Base-by-base conservation (phyloP, 2,113 vertebrate species). In the Pseudorasbora parva region DNA sequence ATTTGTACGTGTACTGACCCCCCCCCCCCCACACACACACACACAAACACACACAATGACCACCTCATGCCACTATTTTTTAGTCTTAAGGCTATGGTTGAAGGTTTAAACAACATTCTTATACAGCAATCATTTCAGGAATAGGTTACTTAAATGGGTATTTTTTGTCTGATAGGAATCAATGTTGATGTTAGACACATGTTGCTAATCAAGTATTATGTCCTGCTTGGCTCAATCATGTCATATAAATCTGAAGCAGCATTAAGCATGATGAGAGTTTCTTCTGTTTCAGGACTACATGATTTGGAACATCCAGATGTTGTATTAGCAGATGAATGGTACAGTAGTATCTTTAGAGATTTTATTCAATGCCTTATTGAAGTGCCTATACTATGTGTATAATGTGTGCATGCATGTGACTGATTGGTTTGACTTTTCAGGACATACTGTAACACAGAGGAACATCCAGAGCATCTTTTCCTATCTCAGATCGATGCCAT, bases 251-350 rank as follows among this genome's bases (percentile, higher is more conserved):
- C 5, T 66, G 17, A 68, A 68, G 33, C 25, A 64, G 60, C 30
- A 37, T 21, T 68, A 37, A 41, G 30, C 64, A 37, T 68, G 30
- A 37, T 19, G 19, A 17, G 33, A 57, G 43, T 66, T 17, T 78
- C 49, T 81, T 86, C 47, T 89, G 47, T 94, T 85, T 64, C 86
- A 99, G 98, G 98, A 68, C 95, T 99, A 49, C 97, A 99, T 92
- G 98, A 99, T 93, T 94, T 99, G 95, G 98, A 98, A 86, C 98
- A 99, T 90, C 98, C 97, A n/a, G 97, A 99, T 89, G 97, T 99
- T 78, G 96, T 95, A 43, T 92, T 99, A 91, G 97, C 97, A 89
- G 96, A 99, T 0, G 98, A 99, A 93, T 99, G 98, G 97, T 99
- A 94, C 94, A 94, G 90, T 66, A 47, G 59, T 21, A 51, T 79